phyloP scores from a whole-genome alignment of 2,797 vertebrate species.

The Gymnothorax reevesii region DNA sequence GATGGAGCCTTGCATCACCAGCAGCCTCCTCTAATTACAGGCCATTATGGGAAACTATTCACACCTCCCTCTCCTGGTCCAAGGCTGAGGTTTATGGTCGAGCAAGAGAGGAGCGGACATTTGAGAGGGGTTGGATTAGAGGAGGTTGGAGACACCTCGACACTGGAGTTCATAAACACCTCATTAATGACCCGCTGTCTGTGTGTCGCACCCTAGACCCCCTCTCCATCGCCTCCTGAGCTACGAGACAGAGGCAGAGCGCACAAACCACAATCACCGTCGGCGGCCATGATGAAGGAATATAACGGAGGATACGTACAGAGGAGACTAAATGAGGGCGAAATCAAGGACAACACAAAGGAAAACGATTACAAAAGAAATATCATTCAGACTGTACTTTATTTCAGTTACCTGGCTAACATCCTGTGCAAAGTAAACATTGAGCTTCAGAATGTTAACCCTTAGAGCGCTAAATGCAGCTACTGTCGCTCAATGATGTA shows the following conservation, averaged over 20 bases:
- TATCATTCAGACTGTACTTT: background rate
- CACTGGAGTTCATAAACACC: slow-evolving; percentile 28
- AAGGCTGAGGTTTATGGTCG: background rate
- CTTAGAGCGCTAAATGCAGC: too few species aligned
- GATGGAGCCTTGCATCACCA: background rate
- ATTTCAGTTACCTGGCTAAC: background rate
- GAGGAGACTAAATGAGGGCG: background rate
- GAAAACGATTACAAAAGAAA: background rate
- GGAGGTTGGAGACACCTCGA: background rate
- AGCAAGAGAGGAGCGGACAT: background rate
- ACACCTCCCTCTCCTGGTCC: background rate
- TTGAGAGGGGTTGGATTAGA: background rate
- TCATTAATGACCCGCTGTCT: slow-evolving; percentile 12
- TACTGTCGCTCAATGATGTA: too few species aligned
- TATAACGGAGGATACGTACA: background rate
- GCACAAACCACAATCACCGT: background rate
- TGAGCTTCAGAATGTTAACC: background rate
- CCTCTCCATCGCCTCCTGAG: background rate
- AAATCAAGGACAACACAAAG: background rate
- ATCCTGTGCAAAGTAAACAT: background rate
- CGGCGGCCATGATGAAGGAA: background rate
- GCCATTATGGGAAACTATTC: background rate
- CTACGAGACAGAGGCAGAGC: background rate
- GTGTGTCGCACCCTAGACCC: background rate
- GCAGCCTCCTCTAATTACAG: background rate